Base-by-base conservation (phyloP, 2,888 invertebrate species). In the Trypoxylon attenuatum region DNA sequence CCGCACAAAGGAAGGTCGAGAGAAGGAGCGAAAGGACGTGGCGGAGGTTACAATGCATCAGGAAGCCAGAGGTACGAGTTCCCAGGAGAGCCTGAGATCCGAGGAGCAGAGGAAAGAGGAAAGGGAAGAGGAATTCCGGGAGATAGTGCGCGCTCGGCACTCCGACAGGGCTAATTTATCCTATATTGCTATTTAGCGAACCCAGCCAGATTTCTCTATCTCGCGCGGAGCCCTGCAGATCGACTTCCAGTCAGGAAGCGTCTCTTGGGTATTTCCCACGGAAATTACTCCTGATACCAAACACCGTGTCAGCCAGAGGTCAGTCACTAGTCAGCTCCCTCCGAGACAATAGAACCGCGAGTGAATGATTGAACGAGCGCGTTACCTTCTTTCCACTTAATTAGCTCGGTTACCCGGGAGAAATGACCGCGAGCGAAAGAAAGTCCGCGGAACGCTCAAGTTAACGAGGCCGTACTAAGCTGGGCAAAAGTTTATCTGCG, bases 151-250 rank as follows among this genome's bases (percentile, higher is more conserved):
- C 59, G 55, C 60, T 54, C 38, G 42, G 52, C 23, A 45, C 63
- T 67, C 71, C 63, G 76, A 78, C 77, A 62, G 57, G 59, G 69
- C 62, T 77, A 78, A 77, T 77, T 73, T 76, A 77, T 76, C 76
- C 67, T 60, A 67, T 76, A 76, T 76, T 71, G 68, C 64, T 75
- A 67, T 73, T 71, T 66, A 67, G 66, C 55, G 46, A 67, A 70
- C 56, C 71, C 68, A 67, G 58, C 33, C 62, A 63, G 76, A 77
- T 68, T 69, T 63, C 65, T 39, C 57, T 66, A 68, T 65, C 46
- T 43, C 53, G 54, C 39, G 56, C 27, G 49, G 23, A 39, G 27
- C 15, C 18, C 8, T 42, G 62, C 46, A 59, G 59, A 71, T 61
- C 71, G 71, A 71, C 70, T 73, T 68, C 63, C 71, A 68, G 60